Evolutionary conservation across 2,888 invertebrate genomes (phyloP), one percentile per base, ranked within the genome.

Genomic region (Ceraclea dissimilis): DNA sequence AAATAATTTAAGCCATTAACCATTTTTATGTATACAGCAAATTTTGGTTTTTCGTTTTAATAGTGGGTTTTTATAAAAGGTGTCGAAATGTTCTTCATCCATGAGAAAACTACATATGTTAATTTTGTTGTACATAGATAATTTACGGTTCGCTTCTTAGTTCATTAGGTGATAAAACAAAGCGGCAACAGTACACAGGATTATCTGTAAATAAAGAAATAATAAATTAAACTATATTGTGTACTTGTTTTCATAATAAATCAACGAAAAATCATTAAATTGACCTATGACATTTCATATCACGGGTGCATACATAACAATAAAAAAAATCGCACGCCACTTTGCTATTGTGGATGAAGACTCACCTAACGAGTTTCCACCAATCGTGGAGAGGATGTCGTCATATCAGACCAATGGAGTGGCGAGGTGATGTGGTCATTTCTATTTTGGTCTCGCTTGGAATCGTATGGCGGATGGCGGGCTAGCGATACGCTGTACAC

Each of bases 281-380:
- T 39, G 39, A 39, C 39, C 39, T 39, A 39, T 39, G 39, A 39
- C 39, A 39, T 39, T 39, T 39, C n/a, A 4, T 39, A 39, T 39
- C 39, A 39, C 39, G 39, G 39, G 13, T 39, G n/a, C 13, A 16
- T 39, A n/a, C 39, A 26, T 26, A 16, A 39, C 39, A n/a, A 39
- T 16, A n/a, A 39, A 39, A 39, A 39, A 39, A 39, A 39, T 39
- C 16, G 39, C 39, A 39, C 39, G 13, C 39, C 39, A 16, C 2
- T n/a, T 39, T 39, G 39, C 13, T 39, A 39, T 8, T 39, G 39
- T 39, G 39, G 16, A 16, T 39, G 13, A 39, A n/a, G 13, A 39
- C 8, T 39, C 39, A 13, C 13, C 2, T 39, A 39, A 8, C 5
- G 16, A 5, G 16, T 8, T 39, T 39, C 13, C 2, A 39, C 39